Percentiles rank a stretch among this genome's conserved stretches.
phyloP scores from a whole-genome alignment of 2,888 invertebrate species.

The Anoplius nigerrimus region DNA sequence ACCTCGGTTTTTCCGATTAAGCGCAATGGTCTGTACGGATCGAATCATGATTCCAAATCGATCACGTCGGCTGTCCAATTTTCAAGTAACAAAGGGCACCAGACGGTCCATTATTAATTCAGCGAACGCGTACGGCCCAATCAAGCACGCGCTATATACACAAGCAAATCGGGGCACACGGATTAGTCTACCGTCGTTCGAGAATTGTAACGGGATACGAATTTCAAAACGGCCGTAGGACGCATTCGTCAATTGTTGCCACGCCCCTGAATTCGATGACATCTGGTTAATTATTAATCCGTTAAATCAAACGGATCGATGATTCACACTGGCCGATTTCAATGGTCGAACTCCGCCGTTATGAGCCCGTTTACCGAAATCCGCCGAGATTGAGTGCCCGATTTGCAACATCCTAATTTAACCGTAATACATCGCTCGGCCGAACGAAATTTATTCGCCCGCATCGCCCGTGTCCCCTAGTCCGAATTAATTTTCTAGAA shows the following conservation, averaged over 20 bases:
- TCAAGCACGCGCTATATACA: conserved; percentile 37
- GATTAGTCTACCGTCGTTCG: conserved; percentile 43
- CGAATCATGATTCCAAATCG: conserved; percentile 23
- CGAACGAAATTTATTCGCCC: no score
- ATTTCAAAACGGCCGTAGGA: conserved; percentile 33
- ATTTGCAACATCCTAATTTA: no score
- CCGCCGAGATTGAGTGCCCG: no score
- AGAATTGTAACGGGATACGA: conserved; percentile 38
- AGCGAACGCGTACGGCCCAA: conserved; percentile 33
- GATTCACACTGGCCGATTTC: no score
- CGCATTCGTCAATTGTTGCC: conserved; percentile 33
- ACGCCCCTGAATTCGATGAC: conserved; percentile 41
- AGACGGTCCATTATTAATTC: conserved; percentile 40
- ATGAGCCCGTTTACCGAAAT: no score
- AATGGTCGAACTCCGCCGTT: no score
- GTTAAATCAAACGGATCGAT: conserved; percentile 26
- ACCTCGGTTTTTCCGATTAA: no score
- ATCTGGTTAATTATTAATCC: conserved; percentile 42
- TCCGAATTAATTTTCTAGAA: no score
- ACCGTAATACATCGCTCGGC: no score
- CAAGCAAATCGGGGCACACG: conserved; percentile 45
- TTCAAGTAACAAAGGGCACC: conserved; percentile 42
- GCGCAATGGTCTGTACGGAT: no score
- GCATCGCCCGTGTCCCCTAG: no score
- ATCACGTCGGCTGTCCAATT: conserved; percentile 36